Conservation (phyloP, 2,797 vertebrate species). For the Tragopan temminckii region DNA sequence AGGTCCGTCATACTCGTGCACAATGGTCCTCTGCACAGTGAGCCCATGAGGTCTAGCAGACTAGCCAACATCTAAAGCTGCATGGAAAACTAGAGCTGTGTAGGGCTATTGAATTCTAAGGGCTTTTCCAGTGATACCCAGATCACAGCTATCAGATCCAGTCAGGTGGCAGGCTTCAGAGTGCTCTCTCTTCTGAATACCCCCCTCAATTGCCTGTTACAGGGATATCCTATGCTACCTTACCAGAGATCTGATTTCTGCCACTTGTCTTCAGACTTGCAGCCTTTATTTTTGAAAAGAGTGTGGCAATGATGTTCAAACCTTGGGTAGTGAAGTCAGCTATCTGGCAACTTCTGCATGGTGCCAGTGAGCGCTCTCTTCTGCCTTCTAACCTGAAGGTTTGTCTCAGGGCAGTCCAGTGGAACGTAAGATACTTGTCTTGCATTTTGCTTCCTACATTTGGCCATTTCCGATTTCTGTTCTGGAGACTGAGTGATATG, state of each 20-base stretch:
- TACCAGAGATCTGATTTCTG: background rate
- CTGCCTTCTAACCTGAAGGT: background rate
- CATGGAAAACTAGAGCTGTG: background rate
- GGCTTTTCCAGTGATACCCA: background rate
- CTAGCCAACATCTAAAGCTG: background rate
- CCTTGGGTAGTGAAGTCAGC: background rate
- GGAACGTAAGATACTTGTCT: background rate
- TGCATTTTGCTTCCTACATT: background rate
- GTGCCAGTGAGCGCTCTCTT: background rate
- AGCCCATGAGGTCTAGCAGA: background rate
- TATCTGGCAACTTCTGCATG: background rate
- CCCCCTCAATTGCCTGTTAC: background rate
- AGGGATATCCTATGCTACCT: background rate
- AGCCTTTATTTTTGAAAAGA: background rate
- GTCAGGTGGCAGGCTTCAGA: background rate
- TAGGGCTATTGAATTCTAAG: background rate
- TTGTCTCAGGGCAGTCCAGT: background rate
- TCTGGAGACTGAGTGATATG: background rate
- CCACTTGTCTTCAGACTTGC: background rate
- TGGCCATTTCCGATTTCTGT: background rate
- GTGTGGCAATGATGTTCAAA: background rate
- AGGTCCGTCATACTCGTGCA: fast-evolving
- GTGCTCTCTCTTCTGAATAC: background rate
- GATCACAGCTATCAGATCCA: background rate
- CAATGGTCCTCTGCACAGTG: fast-evolving